Evolutionary conservation across 2,797 vertebrate species (phyloP).

Genomic region (Parauchenoglanis punctatus): DNA sequence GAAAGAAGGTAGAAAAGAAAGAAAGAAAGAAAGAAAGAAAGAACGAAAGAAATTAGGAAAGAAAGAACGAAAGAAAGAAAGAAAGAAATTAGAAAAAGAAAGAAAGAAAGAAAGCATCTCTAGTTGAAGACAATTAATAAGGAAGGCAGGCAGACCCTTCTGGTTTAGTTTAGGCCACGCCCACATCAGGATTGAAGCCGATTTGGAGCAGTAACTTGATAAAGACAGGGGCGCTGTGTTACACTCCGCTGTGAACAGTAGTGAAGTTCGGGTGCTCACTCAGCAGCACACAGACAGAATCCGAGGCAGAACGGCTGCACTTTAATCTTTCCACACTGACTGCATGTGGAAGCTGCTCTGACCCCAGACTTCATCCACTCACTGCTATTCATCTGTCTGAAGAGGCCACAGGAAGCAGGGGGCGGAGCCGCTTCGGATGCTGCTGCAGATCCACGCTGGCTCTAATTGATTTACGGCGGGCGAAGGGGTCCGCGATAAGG

Average conservation of each 20-base stretch:
- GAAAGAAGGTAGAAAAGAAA: neutral
- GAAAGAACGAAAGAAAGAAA: neutral
- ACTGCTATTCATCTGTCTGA: conserved; percentile 4
- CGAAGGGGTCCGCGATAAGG: neutral
- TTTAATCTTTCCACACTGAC: neutral
- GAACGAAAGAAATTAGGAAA: neutral
- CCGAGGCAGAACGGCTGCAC: neutral
- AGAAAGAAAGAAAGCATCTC: neutral
- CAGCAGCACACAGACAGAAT: neutral
- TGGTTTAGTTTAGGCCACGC: neutral
- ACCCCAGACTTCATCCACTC: neutral
- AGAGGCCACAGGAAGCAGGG: neutral
- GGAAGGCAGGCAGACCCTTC: neutral
- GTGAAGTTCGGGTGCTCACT: neutral
- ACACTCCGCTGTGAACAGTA: neutral
- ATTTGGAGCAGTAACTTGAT: neutral
- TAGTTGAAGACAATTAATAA: neutral
- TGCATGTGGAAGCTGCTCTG: neutral
- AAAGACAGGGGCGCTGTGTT: neutral
- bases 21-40: too few relatives aligned
- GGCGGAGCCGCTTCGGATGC: neutral
- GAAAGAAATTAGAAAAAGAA: neutral
- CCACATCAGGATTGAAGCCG: neutral
- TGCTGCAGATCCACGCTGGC: neutral
- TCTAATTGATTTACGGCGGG: conserved; percentile 2